These are phyloP conservation scores for Boulengeromyrus knoepffleri DNA, from an alignment of 2,113 vertebrate species.

Conservation along the genomic window DNA sequence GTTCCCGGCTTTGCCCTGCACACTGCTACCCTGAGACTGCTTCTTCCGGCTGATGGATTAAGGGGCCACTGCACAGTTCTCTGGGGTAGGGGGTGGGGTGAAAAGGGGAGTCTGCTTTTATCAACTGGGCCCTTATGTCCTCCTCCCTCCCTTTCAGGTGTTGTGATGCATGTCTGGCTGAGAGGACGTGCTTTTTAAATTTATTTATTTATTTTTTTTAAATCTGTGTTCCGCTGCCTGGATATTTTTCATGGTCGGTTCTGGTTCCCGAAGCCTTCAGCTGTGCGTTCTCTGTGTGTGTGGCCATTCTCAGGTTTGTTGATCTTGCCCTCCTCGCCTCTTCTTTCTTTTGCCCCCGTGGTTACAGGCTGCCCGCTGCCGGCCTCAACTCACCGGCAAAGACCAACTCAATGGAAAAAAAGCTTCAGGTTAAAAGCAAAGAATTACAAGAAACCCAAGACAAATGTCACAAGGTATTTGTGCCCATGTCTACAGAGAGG, in stretches of 20 bases:
- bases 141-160: neutral
- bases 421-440: conserved; percentile 91
- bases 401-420: conserved; percentile 98
- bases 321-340: neutral
- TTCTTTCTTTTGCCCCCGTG: neutral
- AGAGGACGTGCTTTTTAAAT: neutral
- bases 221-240: neutral
- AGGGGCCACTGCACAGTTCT: neutral
- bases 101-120: neutral
- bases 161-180: neutral
- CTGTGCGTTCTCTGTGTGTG: neutral
- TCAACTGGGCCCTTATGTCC: neutral
- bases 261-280: neutral
- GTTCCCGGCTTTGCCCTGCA: neutral
- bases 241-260: neutral
- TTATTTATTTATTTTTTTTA: neutral
- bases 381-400: conserved; percentile 93
- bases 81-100: neutral
- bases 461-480: conserved; percentile 92
- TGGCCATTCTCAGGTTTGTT: neutral
- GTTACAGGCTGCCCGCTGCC: conserved; percentile 74
- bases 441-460: conserved; percentile 96
- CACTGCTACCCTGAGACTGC: neutral
- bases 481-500: neutral
- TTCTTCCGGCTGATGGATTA: neutral